These are phyloP conservation scores for Phaedon cochleariae DNA, from an alignment of 2,888 invertebrate species.

Conservation along the genomic window DNA sequence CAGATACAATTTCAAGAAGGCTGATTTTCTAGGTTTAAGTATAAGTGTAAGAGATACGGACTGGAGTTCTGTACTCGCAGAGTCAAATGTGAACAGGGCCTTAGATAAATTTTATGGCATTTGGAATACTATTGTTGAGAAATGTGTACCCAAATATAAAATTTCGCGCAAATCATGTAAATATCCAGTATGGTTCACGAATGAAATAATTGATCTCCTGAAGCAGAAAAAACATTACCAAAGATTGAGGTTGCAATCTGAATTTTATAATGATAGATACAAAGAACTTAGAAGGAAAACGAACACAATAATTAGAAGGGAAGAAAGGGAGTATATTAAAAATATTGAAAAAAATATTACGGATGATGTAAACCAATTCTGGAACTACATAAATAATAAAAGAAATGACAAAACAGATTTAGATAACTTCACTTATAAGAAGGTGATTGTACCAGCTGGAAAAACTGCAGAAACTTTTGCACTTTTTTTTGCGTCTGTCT, in stretches of 20 bases:
- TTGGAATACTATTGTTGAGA: not conserved
- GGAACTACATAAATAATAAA: not conserved
- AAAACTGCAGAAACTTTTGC: constrained; percentile 2
- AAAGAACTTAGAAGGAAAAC: not conserved
- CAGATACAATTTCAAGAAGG: not conserved
- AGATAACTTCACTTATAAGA: not conserved
- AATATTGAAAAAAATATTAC: not conserved
- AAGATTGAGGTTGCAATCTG: not conserved
- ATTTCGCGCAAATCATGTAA: not conserved
- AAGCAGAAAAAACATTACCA: not conserved
- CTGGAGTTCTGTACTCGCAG: not conserved
- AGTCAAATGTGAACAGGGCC: constrained; percentile 3
- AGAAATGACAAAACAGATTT: not conserved
- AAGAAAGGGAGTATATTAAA: not conserved
- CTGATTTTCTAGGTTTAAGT: not conserved
- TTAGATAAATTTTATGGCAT: not conserved
- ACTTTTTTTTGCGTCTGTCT: not conserved
- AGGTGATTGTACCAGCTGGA: not conserved
- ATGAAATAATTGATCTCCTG: not conserved
- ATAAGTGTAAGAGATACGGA: not conserved
- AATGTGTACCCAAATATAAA: constrained; percentile 4
- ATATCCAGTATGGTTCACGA: not conserved
- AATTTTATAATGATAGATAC: too few relatives aligned
- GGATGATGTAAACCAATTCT: not conserved
- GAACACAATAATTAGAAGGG: not conserved